Evolutionary conservation across 1,140 invertebrate genomes (phyloP).

Genomic region (Triops cancriformis): DNA sequence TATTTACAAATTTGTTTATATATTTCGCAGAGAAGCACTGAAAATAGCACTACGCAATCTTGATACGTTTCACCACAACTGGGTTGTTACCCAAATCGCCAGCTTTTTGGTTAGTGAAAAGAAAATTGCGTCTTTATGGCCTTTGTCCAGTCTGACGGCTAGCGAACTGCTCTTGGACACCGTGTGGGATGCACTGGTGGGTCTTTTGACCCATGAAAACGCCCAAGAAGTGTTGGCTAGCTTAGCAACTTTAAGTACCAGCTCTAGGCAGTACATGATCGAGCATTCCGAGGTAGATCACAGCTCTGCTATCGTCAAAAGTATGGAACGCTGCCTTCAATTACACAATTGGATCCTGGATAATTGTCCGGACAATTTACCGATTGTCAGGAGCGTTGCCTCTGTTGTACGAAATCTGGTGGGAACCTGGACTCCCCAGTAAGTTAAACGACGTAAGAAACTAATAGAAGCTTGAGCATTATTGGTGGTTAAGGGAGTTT

Average conservation of each 20-base stretch:
- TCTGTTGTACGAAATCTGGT: neutral
- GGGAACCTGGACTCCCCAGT: neutral
- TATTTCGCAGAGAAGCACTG: neutral
- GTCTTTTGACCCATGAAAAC: neutral
- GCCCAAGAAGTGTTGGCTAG: neutral
- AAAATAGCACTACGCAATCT: neutral
- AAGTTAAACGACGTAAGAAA: neutral
- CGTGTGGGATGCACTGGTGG: neutral
- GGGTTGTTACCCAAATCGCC: neutral
- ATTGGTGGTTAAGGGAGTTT: too few relatives aligned
- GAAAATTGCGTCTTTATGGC: neutral
- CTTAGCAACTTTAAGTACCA: neutral
- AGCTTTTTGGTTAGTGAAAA: neutral
- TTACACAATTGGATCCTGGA: neutral
- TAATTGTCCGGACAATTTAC: neutral
- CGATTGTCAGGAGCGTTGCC: neutral
- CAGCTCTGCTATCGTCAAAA: neutral
- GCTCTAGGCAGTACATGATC: neutral
- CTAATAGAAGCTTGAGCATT: too few relatives aligned
- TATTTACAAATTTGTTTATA: neutral
- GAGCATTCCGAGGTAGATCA: neutral
- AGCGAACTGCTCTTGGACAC: neutral
- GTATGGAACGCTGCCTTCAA: neutral
- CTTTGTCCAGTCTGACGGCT: neutral
- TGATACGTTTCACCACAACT: neutral